A percentile compares a stretch with the other conserved stretches of the same genome.
These are phyloP conservation scores for Ambastaia sidthimunki DNA, from an alignment of 2,797 vertebrate species.

Conservation along the genomic window DNA sequence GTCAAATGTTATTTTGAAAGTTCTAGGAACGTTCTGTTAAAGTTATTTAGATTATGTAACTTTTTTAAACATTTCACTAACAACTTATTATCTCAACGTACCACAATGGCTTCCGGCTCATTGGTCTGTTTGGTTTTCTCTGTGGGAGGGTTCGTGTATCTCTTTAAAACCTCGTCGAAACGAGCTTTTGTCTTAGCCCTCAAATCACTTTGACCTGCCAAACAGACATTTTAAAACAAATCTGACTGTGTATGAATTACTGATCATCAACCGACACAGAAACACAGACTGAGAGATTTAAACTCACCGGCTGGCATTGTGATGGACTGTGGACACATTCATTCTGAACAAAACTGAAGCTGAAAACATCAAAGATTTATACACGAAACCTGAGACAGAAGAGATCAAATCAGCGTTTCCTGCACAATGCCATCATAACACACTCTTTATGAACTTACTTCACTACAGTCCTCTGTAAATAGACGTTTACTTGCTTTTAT, in stretches of 20 bases:
- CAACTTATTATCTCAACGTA: constrained; percentile 66
- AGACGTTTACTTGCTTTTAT: background rate
- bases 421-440: background rate
- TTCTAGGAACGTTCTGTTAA: too few species aligned
- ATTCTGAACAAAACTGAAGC: constrained; percentile 47
- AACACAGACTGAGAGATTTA: background rate
- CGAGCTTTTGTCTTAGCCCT: constrained; percentile 87
- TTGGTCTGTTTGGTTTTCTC: constrained; percentile 83
- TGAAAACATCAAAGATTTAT: background rate
- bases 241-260: background rate
- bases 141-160: constrained; percentile 73
- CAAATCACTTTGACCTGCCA: constrained; percentile 87
- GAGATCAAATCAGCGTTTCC: background rate
- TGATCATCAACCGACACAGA: background rate
- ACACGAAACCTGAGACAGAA: background rate
- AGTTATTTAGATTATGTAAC: too few species aligned
- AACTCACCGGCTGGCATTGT: constrained; percentile 62
- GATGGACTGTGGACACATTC: constrained; percentile 30
- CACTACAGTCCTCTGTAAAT: background rate
- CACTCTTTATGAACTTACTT: background rate
- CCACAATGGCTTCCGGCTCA: constrained; percentile 80
- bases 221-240: constrained; percentile 24
- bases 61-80: too few species aligned
- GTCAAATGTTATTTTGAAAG: too few species aligned
- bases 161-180: constrained; percentile 89